Conservation (phyloP, 2,797 vertebrate genomes). For the Trachops cirrhosus region DNA sequence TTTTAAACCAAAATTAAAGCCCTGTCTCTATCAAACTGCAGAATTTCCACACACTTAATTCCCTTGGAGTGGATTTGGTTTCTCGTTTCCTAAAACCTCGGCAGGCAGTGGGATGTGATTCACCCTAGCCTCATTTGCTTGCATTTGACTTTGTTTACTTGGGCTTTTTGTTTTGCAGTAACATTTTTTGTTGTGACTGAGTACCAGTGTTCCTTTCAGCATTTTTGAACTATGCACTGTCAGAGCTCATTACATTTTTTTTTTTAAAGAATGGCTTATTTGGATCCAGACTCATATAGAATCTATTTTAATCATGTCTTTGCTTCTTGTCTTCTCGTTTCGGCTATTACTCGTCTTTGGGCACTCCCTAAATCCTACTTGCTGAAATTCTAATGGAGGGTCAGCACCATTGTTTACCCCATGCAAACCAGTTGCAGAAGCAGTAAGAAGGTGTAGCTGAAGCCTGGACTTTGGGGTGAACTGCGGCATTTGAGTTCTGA, state of each 20-base stretch:
- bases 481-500: background rate
- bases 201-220: background rate
- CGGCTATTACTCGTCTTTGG: background rate
- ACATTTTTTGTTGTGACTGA: background rate
- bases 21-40: background rate
- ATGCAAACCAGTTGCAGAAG: background rate
- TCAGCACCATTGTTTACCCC: background rate
- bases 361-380: background rate
- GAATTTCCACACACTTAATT: conserved; percentile 12
- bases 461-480: background rate
- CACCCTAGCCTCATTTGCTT: background rate
- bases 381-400: background rate
- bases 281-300: background rate
- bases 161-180: background rate
- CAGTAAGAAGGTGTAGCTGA: background rate
- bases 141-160: conserved; percentile 6
- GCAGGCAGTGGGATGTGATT: background rate
- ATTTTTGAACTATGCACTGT: background rate
- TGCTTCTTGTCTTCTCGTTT: no score
- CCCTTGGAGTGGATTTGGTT: conserved; percentile 1
- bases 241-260: background rate
- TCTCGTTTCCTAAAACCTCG: background rate
- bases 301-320: conserved; percentile 13
- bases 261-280: background rate
- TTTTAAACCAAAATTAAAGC: conserved; percentile 18